Conservation (phyloP, 2,113 vertebrate species). For the Misgurnus anguillicaudatus region DNA sequence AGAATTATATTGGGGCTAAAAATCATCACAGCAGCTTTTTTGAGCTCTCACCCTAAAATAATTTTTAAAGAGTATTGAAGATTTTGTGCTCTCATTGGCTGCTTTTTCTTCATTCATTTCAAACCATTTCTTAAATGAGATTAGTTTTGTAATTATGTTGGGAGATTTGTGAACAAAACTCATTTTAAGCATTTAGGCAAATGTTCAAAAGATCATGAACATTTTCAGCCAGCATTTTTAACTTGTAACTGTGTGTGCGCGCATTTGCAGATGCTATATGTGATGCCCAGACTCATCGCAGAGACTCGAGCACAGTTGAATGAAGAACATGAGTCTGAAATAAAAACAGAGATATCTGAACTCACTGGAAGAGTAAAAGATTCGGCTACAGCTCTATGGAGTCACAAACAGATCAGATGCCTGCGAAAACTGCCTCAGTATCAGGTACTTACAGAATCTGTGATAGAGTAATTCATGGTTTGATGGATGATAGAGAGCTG, state of each 20-base stretch:
- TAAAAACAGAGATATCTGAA: constrained; percentile 58
- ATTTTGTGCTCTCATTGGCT: too few species aligned
- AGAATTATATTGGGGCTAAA: too few species aligned
- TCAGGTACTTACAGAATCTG: constrained; percentile 30
- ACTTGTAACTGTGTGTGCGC: neutral
- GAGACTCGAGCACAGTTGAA: constrained; percentile 65
- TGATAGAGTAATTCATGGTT: neutral
- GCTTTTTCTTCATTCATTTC: too few species aligned
- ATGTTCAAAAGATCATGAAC: too few species aligned
- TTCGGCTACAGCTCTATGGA: constrained; percentile 79
- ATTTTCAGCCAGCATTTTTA: too few species aligned
- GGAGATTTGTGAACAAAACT: too few species aligned
- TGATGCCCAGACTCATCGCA: constrained; percentile 76
- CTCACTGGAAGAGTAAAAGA: constrained; percentile 61
- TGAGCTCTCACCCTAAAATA: too few species aligned
- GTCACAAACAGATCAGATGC: constrained; percentile 66
- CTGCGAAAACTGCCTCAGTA: constrained; percentile 63
- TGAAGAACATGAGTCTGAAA: constrained; percentile 31
- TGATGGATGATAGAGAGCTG: neutral
- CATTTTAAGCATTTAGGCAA: too few species aligned
- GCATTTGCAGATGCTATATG: constrained; percentile 77
- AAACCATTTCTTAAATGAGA: too few species aligned
- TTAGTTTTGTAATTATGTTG: too few species aligned
- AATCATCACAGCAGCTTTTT: too few species aligned
- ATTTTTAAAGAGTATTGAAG: too few species aligned